Evolutionary conservation across 2,797 vertebrate species (phyloP).

Genomic region (Micromesistius poutassou): DNA sequence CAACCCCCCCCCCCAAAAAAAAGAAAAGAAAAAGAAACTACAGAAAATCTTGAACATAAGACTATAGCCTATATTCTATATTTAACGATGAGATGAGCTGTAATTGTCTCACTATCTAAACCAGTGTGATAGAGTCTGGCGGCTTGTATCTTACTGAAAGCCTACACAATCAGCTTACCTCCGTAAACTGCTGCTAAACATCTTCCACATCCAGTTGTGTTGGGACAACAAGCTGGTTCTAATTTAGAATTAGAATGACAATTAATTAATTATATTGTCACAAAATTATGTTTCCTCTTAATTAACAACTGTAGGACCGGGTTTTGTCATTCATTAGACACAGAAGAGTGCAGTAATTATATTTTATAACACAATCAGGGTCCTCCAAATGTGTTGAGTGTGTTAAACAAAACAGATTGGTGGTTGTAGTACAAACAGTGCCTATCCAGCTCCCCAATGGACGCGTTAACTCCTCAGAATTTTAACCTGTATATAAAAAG

Average conservation of each 20-base stretch:
- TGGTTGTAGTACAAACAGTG: neutral
- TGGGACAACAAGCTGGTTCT: neutral
- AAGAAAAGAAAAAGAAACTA: neutral
- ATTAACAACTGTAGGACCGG: neutral
- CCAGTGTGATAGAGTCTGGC: too few species aligned
- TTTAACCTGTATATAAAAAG: neutral
- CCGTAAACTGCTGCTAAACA: neutral
- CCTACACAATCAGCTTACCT: neutral
- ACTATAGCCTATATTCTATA: neutral
- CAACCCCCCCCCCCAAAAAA: neutral
- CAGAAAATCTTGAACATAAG: neutral
- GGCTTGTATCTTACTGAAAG: neutral
- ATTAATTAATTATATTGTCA: neutral
- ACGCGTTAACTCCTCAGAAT: neutral
- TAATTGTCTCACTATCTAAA: neutral
- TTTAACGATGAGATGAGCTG: neutral
- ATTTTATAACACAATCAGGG: slow-evolving; percentile 2
- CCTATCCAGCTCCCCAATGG: neutral
- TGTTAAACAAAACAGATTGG: neutral
- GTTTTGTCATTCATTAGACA: neutral
- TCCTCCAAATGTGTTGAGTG: neutral
- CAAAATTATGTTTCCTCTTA: slow-evolving; percentile 1
- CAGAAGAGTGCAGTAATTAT: neutral
- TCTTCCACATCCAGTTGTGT: neutral
- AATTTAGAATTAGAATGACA: neutral